Evolutionary conservation across 1,140 invertebrate species (phyloP).

Genomic region (Cherax destructor): DNA sequence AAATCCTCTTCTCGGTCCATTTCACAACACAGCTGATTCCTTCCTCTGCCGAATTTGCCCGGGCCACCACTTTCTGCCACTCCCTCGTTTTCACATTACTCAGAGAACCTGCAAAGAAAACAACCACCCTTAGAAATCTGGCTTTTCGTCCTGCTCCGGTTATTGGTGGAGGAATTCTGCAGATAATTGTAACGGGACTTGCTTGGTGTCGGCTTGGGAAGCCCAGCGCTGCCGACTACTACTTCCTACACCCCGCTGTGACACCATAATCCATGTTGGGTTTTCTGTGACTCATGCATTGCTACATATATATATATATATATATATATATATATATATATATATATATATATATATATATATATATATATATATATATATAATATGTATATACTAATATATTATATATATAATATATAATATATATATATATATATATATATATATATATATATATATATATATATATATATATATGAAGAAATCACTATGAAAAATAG

Average conservation of each 20-base stretch:
- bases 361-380: no score
- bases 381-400: no score
- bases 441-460: no score
- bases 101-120: conserved; percentile 54
- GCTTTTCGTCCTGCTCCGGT: conserved; percentile 46
- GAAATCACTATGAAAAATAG: no score
- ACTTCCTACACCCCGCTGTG: no score
- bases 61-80: conserved; percentile 7
- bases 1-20: background rate
- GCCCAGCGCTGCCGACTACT: background rate
- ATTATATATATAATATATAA: no score
- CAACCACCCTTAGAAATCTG: conserved; percentile 45
- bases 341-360: no score
- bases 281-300: background rate
- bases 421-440: no score
- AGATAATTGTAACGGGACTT: background rate
- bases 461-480: no score
- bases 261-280: background rate
- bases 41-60: background rate
- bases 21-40: background rate
- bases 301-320: no score
- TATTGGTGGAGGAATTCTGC: conserved; percentile 50
- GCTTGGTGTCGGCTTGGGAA: background rate
- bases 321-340: no score
- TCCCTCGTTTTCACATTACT: conserved; percentile 35